Evolutionary conservation across 1,140 invertebrate species (phyloP), one percentile per base, ranked within the genome.

Genomic region (Anoplolepis gracilipes): DNA sequence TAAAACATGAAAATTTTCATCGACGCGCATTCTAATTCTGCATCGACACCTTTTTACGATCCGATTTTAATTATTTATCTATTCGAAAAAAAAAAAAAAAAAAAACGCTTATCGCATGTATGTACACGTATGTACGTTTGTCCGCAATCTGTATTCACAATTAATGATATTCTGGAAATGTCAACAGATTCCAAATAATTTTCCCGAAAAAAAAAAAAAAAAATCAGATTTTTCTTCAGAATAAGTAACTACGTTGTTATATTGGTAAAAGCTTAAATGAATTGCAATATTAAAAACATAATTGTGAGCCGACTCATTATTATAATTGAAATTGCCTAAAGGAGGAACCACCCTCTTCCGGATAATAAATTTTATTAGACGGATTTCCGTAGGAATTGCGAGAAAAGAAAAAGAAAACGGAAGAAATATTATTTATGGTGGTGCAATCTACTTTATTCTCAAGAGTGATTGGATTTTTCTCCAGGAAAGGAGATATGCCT

Each of bases 361-460:
- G 13, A 33, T 65, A 49, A 49, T 53, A 25, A 65, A 33, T 77
- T 64, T 61, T 72, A 5, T 61, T 25, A 65, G 28, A 11, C 19
- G 59, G 10, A 53, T 65, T 65, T 78, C 28, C 13, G 28, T 49
- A 6, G 28, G 49, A 78, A 78, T 78, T 78, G 7, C 28, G 16
- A 65, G 13, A 46, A 36, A 42, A 11, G 0, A 30, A 22, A 39
- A 22, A 33, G 39, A 49, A 73, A 33, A 1, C 49, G n/a, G 0
- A n/a, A 64, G n/a, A 49, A 46, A 77, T 73, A 57, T 64, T 78
- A 78, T 49, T 65, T 78, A 65, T 49, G 39, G 10, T n/a, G 8
- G 28, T 65, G 42, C n/a, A 65, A 65, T 65, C 57, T 64, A 64
- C 16, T 62, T 75, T 62, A 61, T 61, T 76, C 57, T 77, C n/a